Base-by-base conservation (phyloP, 2,888 invertebrate species). In the Cheilosia urbana region DNA sequence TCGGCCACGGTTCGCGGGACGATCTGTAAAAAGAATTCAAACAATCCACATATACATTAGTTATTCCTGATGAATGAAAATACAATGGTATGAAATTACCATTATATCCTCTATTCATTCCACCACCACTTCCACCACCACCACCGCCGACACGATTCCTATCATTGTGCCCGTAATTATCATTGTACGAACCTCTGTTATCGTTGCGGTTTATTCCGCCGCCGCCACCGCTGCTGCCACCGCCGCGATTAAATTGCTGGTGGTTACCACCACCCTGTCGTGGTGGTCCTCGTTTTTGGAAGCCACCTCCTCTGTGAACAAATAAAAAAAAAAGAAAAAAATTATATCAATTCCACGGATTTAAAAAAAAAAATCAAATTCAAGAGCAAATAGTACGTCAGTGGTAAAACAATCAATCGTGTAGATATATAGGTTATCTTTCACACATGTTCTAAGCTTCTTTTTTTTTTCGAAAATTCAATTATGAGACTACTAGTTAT, bases 81-180 rank as follows among this genome's bases (percentile, higher is more conserved):
- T 81, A 87, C 89, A 90, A 88, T 82, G 78, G 79, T 72, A 80
- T 83, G 60, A 57, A 88, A 87, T 89, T 93, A 90, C 93, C 93
- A 88, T 93, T 93, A 88, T 92, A 93, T 88, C 93, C 93, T 89
- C 93, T 93, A 87, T 93, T 93, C 88, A 94, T 93, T 89, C 93
- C 93, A 65, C 93, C 91, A 79, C 87, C 81, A 65, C 93, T 91
- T 9, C 30, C 30, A 77, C 87, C 81, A 89, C 90, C 90, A 90
- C 90, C 90, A 90, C 91, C 91, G 88, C 92, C 91, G 62, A 91
- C 91, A 63, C 93, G 92, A 91, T 93, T 93, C 90, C 92, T 92
- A 90, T 92, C 92, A 90, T 90, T 92, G 89, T 92, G 89, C 77
- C 90, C 91, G 88, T 91, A 92, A 89, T 91, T 92, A 91, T 92